Percentiles rank a stretch among this genome's conserved stretches.
Evolutionary conservation across 2,888 invertebrate species (phyloP).

Genomic region (Xylota segnis): DNA sequence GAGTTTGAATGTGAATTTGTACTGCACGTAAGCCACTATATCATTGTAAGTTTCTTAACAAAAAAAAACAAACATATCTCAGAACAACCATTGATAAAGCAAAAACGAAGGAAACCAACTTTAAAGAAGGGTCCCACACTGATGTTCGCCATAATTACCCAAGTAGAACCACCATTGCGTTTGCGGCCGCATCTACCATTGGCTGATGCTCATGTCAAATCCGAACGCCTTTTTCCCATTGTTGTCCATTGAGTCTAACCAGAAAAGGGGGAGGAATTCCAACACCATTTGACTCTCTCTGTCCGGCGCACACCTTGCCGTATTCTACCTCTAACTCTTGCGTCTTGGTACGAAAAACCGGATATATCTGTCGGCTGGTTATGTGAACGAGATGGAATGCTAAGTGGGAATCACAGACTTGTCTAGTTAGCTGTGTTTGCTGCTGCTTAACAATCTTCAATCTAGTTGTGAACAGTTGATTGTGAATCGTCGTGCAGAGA

Average conservation of each 20-base stretch:
- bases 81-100: slow-evolving; percentile 1
- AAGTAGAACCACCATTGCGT: slow-evolving; percentile 83
- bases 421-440: slow-evolving; percentile 81
- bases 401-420: slow-evolving; percentile 80
- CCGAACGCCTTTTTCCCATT: slow-evolving; percentile 72
- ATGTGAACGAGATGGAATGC: slow-evolving; percentile 77
- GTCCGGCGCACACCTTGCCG: slow-evolving; percentile 47
- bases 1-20: not conserved
- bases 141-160: slow-evolving; percentile 84
- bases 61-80: not conserved
- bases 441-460: slow-evolving; percentile 83
- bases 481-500: slow-evolving; percentile 84
- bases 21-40: slow-evolving; percentile 48
- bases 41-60: slow-evolving; percentile 40
- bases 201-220: slow-evolving; percentile 60
- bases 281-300: slow-evolving; percentile 53
- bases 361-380: slow-evolving; percentile 77
- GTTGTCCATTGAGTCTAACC: slow-evolving; percentile 19
- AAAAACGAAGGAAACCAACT: slow-evolving; percentile 25
- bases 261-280: slow-evolving; percentile 56
- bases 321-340: slow-evolving; percentile 68
- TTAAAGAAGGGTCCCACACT: slow-evolving; percentile 73
- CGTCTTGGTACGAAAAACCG: slow-evolving; percentile 71
- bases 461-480: slow-evolving; percentile 85
- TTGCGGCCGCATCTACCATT: slow-evolving; percentile 62